Evolutionary conservation across 2,797 vertebrate genomes (phyloP), one percentile per base, ranked within the genome.

Genomic region (Oreonectes daqikongensis): DNA sequence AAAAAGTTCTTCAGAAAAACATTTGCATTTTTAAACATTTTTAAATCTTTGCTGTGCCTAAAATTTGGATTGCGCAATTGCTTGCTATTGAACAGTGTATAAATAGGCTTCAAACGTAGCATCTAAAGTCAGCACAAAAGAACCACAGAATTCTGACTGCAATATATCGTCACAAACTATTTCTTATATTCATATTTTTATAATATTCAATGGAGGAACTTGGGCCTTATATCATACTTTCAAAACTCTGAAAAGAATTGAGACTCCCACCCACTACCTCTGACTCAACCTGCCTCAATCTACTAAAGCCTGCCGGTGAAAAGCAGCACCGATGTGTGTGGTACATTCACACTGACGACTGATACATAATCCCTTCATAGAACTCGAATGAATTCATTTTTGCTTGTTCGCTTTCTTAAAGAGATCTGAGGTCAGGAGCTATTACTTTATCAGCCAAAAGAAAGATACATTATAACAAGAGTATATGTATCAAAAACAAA

Each of bases 231-330:
- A 59, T 75, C 50, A 64, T 71, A 61, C 53, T 60, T 72, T 53
- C 61, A 60, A 32, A 75, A 60, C 28, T 70, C 53, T 68, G 57
- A 82, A 79, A 79, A 55, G 69, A 82, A 60, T 30, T 72, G 55
- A 63, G 75, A 80, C 69, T 72, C 69, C 69, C 73, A 67, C 81
- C 72, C 68, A 76, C 80, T 48, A 64, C 55, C 68, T 76, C 77
- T 82, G 77, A 82, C 77, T 79, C 77, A 82, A 64, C 69, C 32
- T 67, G 67, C 52, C 70, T 76, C 72, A 73, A 73, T 77, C 69
- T 73, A 81, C 68, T 52, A 64, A 73, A 77, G 69, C 44, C 63
- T 35, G 55, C 20, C 35, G 12, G 74, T 60, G 44, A 67, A 76
- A 76, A 76, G 9, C 77, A 53, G 44, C 52, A 80, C 50, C 32